Percentiles rank a stretch among this genome's conserved stretches.
Conservation (phyloP, 2,797 vertebrate species). For the Poecilia velifera region DNA sequence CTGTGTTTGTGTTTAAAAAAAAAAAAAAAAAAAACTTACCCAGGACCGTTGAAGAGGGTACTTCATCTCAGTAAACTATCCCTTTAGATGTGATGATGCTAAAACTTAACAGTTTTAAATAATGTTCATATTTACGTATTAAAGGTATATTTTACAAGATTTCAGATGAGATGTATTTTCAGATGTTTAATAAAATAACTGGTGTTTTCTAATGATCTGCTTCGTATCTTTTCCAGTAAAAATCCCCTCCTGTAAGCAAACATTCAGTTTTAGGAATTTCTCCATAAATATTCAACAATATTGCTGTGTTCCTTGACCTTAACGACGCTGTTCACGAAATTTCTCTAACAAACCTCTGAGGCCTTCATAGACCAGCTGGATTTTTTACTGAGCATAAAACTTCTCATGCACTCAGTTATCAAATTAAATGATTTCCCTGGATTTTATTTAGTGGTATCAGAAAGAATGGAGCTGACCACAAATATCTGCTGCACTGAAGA, state of each 20-base stretch:
- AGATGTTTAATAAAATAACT: slow-evolving; percentile 76
- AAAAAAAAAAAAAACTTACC: slow-evolving; percentile 45
- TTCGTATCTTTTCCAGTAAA: slow-evolving; percentile 2
- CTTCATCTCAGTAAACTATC: slow-evolving; percentile 72
- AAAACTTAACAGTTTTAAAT: slow-evolving; percentile 65
- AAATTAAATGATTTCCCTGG: not conserved
- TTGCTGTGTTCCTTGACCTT: not conserved
- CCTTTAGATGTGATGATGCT: slow-evolving; percentile 76
- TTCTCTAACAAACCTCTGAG: not conserved
- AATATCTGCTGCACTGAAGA: not conserved
- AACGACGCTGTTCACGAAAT: not conserved
- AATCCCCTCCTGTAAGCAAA: not conserved
- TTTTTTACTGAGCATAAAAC: not conserved
- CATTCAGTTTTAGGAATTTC: not conserved
- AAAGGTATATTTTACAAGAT: slow-evolving; percentile 78
- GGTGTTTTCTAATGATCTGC: slow-evolving; percentile 67
- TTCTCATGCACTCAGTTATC: not conserved
- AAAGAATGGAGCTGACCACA: not conserved
- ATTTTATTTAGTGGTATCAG: not conserved
- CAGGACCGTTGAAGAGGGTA: slow-evolving; percentile 65
- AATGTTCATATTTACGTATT: slow-evolving; percentile 67
- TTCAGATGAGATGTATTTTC: slow-evolving; percentile 79
- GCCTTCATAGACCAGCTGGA: not conserved
- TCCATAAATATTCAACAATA: not conserved
- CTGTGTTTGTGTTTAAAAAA: slow-evolving; percentile 60